These are phyloP conservation scores for Donacobius atricapilla DNA, from an alignment of 2,113 vertebrate species.

Conservation along the genomic window DNA sequence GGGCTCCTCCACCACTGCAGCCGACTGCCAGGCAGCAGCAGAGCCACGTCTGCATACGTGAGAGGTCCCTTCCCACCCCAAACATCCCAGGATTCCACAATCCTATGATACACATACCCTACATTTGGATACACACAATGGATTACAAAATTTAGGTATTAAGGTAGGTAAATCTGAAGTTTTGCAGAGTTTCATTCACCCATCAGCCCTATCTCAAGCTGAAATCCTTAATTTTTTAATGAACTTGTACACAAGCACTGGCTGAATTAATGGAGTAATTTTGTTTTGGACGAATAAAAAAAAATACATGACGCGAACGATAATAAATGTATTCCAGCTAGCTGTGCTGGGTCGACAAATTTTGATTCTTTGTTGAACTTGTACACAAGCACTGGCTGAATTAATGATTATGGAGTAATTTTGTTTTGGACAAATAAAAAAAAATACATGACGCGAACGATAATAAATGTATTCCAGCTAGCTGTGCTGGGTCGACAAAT, in stretches of 20 bases:
- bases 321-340: too few species aligned
- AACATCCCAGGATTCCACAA: not conserved
- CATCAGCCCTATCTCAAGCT: not conserved
- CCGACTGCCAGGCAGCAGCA: not conserved
- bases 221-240: not conserved
- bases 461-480: too few species aligned
- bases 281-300: too few species aligned
- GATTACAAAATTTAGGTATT: not conserved
- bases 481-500: too few species aligned
- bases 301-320: too few species aligned
- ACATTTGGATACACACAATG: fast-evolving
- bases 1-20: not conserved
- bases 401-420: too few species aligned
- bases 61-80: not conserved
- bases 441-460: too few species aligned
- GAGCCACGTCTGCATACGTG: not conserved
- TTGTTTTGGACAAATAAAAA: too few species aligned
- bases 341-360: too few species aligned
- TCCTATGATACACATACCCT: fast-evolving
- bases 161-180: not conserved
- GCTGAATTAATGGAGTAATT: not conserved
- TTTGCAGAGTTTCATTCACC: not conserved
- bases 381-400: too few species aligned
- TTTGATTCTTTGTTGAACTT: too few species aligned
- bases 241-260: not conserved